Conservation (phyloP, 2,888 invertebrate genomes). For the Netelia virgata region DNA sequence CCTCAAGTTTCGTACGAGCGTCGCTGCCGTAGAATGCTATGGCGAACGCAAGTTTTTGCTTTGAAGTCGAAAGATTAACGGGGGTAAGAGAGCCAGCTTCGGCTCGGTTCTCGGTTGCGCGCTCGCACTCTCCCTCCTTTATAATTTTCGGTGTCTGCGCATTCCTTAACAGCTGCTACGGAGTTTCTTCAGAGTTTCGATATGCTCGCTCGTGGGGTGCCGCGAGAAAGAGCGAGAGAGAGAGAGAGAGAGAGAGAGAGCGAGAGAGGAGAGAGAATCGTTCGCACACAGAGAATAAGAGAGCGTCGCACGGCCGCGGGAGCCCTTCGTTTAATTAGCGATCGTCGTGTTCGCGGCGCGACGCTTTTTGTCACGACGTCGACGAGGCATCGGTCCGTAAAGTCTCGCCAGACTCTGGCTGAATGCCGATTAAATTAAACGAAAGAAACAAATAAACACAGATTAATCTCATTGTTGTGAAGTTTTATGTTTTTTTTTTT, state of each 20-base stretch:
- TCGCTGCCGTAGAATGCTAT: constrained; percentile 50
- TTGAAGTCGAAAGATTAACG: constrained; percentile 81
- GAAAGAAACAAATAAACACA: constrained; percentile 10
- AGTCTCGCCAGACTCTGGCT: constrained; percentile 60
- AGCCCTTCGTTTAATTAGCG: constrained; percentile 77
- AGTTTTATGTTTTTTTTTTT: no score
- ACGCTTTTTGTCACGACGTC: constrained; percentile 69
- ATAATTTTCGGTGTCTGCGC: constrained; percentile 80
- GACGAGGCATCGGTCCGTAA: constrained; percentile 55
- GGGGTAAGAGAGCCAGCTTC: constrained; percentile 54
- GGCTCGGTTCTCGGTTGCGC: constrained; percentile 15
- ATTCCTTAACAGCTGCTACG: constrained; percentile 76
- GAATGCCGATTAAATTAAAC: constrained; percentile 45
- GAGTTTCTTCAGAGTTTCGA: constrained; percentile 65
- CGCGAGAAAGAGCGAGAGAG: constrained; percentile 43
- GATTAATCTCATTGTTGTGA: background rate
- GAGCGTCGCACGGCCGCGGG: constrained; percentile 56
- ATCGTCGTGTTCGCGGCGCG: constrained; percentile 73
- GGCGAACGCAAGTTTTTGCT: constrained; percentile 78
- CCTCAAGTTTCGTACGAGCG: background rate
- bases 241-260: background rate
- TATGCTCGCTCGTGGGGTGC: constrained; percentile 58
- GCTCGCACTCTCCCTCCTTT: constrained; percentile 68
- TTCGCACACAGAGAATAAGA: constrained; percentile 9
- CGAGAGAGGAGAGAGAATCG: background rate